phyloP scores from a whole-genome alignment of 2,113 vertebrate species.

The Morone saxatilis region DNA sequence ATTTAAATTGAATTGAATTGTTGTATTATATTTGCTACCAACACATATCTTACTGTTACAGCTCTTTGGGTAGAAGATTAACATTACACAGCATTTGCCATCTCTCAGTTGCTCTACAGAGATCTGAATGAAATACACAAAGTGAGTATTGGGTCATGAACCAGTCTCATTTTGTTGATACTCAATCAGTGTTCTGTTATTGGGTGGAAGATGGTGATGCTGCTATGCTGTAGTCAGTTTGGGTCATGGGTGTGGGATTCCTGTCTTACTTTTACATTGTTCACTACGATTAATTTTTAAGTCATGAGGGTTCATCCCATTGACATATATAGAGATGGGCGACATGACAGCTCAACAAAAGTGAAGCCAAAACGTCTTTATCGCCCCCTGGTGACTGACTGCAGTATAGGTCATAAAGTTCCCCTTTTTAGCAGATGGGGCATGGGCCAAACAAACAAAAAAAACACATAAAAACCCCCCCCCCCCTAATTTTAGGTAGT shows the following conservation, averaged over 20 bases:
- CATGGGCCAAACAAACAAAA: too few species aligned
- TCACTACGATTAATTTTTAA: background rate
- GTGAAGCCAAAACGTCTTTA: too few species aligned
- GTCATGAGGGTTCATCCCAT: background rate
- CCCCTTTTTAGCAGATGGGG: too few species aligned
- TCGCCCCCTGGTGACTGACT: too few species aligned
- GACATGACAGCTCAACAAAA: too few species aligned
- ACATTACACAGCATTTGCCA: background rate
- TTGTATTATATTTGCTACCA: too few species aligned
- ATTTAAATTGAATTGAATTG: too few species aligned
- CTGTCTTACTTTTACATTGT: background rate
- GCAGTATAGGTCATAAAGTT: too few species aligned
- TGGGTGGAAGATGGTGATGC: background rate
- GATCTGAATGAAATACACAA: background rate
- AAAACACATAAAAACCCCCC: too few species aligned
- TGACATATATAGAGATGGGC: too few species aligned
- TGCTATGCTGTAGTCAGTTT: background rate
- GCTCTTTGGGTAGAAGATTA: background rate
- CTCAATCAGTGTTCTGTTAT: background rate
- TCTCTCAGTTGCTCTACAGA: background rate
- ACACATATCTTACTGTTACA: background rate
- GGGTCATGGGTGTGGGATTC: background rate
- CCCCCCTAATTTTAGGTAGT: too few species aligned
- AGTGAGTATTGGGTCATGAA: background rate
- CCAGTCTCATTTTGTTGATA: background rate